phyloP scores from a whole-genome alignment of 1,140 invertebrate species.

The Aphis craccivora region DNA sequence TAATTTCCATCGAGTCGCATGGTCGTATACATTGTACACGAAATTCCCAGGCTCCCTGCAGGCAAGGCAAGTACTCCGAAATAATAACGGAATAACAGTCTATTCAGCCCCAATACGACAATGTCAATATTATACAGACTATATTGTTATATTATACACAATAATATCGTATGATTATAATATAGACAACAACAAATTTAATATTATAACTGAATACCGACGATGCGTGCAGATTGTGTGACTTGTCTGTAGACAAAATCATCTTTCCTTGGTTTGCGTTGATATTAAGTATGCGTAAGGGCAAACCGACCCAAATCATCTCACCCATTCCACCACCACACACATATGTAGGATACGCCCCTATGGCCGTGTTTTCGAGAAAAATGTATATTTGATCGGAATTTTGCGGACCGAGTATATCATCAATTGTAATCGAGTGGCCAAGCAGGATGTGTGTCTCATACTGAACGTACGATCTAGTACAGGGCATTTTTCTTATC shows the following conservation, averaged over 20 bases:
- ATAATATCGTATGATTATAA: not conserved
- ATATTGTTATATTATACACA: not conserved
- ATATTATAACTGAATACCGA: not conserved
- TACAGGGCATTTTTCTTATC: not conserved
- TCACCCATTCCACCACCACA: not conserved
- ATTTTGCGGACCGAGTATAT: not conserved
- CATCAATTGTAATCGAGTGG: not conserved
- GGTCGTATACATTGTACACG: not conserved
- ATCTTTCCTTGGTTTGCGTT: not conserved
- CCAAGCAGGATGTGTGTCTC: not conserved
- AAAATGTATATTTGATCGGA: not conserved
- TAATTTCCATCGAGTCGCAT: not conserved
- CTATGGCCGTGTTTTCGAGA: not conserved
- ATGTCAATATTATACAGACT: not conserved
- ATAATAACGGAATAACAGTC: not conserved
- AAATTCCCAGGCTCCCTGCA: not conserved
- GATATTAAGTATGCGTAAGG: not conserved
- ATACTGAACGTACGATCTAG: not conserved
- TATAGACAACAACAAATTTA: not conserved
- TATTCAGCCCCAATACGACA: not conserved
- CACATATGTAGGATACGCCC: not conserved
- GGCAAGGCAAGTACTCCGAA: not conserved
- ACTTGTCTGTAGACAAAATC: not conserved
- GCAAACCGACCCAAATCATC: not conserved
- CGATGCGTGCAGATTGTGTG: not conserved